Base-by-base conservation (phyloP, 2,888 invertebrate species). In the Mesorhabditis belari region DNA sequence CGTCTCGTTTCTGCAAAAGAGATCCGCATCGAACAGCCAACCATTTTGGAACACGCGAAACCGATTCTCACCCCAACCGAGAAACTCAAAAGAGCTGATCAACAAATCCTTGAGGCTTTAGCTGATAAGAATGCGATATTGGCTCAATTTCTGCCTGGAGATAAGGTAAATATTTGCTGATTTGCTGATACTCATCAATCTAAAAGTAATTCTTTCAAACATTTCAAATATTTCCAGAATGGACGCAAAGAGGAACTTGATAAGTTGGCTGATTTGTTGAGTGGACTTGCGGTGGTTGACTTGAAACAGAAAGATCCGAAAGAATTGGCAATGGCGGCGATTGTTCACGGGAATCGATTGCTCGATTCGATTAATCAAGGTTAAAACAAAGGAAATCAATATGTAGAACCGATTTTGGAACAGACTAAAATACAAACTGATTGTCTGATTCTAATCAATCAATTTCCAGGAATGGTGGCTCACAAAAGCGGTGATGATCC, bases 221-320 rank as follows among this genome's bases (percentile, higher is more conserved):
- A 50, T n/a, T 56, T 23, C 21, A 6, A 23, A 23, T 52, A 17
- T 19, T 67, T 70, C 57, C 52, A 76, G 73, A 67, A 70, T 56
- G 69, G 69, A n/a, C 67, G 70, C 24, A 56, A 63, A 2, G 71
- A 71, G 27, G 76, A 78, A 50, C 62, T 78, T 24, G 75, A 73
- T 25, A 80, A 66, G 67, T 55, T 89, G 88, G 92, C 84, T 92
- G 95, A 64, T 91, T 93, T 71, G 92, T 94, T 77, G 90, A 90
- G 85, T 85, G 91, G 92, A 66, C 88, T 89, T 69, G 88, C 91
- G 78, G 95, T 96, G 64, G 89, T 88, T 77, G 88, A 79, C 57
- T 63, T 80, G 50, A 77, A 76, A 58, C 72, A 76, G 56, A 63
- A 73, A 23, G 75, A 74, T 56, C 65, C 71, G 5, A 73, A 72